Evolutionary conservation across 2,888 invertebrate species (phyloP).

Genomic region (Baccha elongata): DNA sequence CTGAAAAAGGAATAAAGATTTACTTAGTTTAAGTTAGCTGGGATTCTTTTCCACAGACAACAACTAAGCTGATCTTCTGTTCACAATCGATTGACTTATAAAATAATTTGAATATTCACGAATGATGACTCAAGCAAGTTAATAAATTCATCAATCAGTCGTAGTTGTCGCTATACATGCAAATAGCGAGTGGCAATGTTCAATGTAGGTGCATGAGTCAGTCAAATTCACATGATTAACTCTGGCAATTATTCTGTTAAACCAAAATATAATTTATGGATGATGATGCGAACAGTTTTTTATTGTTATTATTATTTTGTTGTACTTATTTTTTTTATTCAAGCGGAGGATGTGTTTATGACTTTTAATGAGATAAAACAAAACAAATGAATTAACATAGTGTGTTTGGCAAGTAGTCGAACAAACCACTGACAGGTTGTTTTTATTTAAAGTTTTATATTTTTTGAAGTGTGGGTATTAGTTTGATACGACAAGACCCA

Average conservation of each 20-base stretch:
- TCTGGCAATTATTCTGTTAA: constrained; percentile 68
- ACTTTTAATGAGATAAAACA: constrained; percentile 21
- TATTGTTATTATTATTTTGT: constrained; percentile 10
- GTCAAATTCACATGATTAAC: constrained; percentile 37
- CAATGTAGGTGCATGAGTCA: constrained; percentile 64
- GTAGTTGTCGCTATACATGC: constrained; percentile 25
- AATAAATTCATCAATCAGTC: constrained; percentile 1
- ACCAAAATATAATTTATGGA: constrained; percentile 32
- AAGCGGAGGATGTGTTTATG: constrained; percentile 28
- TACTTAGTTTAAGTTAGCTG: constrained; percentile 2
- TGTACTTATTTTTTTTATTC: constrained; percentile 16
- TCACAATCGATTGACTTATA: constrained; percentile 53
- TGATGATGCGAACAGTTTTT: constrained; percentile 60
- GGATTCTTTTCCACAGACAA: constrained; percentile 35
- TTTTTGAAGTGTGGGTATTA: too few relatives aligned
- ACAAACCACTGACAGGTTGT: too few relatives aligned
- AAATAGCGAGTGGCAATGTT: not conserved
- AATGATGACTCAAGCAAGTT: constrained; percentile 64
- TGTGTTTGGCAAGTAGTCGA: constrained; percentile 17
- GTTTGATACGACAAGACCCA: too few relatives aligned
- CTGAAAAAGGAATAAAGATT: constrained; percentile 44
- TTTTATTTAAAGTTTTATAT: not conserved
- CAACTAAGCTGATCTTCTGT: constrained; percentile 51
- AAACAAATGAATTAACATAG: constrained; percentile 41
- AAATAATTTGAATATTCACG: constrained; percentile 62